Evolutionary conservation across 2,113 vertebrate genomes (phyloP), one percentile per base, ranked within the genome.

Genomic region (Syngnathus scovelli): DNA sequence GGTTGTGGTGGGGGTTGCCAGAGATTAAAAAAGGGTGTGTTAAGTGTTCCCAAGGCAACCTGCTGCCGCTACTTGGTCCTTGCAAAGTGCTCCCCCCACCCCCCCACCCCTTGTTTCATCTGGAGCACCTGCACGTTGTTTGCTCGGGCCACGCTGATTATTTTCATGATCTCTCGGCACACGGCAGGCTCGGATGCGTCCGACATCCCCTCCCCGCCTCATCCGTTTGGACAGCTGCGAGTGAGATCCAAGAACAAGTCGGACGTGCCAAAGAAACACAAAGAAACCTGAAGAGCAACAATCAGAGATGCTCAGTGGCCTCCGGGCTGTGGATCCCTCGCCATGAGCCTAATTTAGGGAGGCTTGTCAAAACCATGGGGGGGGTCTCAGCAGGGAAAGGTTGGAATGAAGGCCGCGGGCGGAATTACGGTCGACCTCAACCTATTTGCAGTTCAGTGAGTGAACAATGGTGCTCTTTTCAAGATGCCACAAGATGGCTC

Each of bases 21-120:
- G 83, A 59, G 79, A 68, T 61, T 33, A 33, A 33, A 33, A 33
- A 66, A 64, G 72, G 75, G 55, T 36, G 33, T 78, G 83, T 67
- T 19, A 67, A 79, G 74, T 80, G 89, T 90, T 90, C 87, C 89
- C 87, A 90, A 84, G 89, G 88, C 86, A 90, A 90, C 89, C 84
- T 87, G 87, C 83, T 89, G 87, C 83, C 87, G 87, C 84, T 87
- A 80, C 68, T 71, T 83, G 82, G 84, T 81, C 78, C 86, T 67
- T 77, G 78, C 66, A 70, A 83, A 74, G 68, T 72, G 86, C 71
- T 74, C 76, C 54, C 7, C 16, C 16, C 46, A n/a, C n/a, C 46
- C 18, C 19, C 51, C 19, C 51, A 9, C 9, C 41, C 27, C 13
- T 58, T 63, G 80, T 78, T 79, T 82, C 85, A 36, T 58, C 27